Evolutionary conservation across 2,888 invertebrate genomes (phyloP), one percentile per base, ranked within the genome.

Genomic region (Orthosia gracilis): DNA sequence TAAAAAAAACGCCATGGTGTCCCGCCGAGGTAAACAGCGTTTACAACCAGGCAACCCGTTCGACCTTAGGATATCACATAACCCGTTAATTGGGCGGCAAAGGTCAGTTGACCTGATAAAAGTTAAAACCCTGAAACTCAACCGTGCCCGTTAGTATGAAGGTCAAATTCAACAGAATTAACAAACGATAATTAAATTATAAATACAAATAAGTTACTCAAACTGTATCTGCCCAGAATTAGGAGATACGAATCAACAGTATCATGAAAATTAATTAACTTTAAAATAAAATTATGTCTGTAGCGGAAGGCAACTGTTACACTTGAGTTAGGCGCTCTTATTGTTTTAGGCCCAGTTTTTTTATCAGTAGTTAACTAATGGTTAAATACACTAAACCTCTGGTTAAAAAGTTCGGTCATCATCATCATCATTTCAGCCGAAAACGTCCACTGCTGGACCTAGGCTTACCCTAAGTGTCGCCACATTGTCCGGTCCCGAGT

Each of bases 311-410:
- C 71, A 79, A 77, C 79, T 78, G 78, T 86, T 86, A 79, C 78
- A 84, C 83, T 85, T 69, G 85, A 88, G 85, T 85, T 87, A 75
- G 83, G 79, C 68, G 81, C 82, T 88, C 87, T 89, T 89, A 89
- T 90, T 89, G 87, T 88, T 90, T 85, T 87, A 90, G 40, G 40
- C 1, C 9, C 40, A 40, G 40, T 40, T 40, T 40, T 40, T 40
- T 40, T 0, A 9, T 40, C 40, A 7, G 9, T 40, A 40, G 40
- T 40, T 40, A 31, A 31, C 31, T 31, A 31, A 31, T 31, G 26
- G 3, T 31, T 7, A 7, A 31, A 31, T 31, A 31, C 7, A 31
- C 31, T 31, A 4, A 40, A 40, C 1, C 4, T 4, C 7, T 40
- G 40, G 40, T 40, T 40, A 9, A 0, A 40, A 40, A 40, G 40